Evolutionary conservation across 2,113 vertebrate species (phyloP).

Genomic region (Oxyura jamaicensis): DNA sequence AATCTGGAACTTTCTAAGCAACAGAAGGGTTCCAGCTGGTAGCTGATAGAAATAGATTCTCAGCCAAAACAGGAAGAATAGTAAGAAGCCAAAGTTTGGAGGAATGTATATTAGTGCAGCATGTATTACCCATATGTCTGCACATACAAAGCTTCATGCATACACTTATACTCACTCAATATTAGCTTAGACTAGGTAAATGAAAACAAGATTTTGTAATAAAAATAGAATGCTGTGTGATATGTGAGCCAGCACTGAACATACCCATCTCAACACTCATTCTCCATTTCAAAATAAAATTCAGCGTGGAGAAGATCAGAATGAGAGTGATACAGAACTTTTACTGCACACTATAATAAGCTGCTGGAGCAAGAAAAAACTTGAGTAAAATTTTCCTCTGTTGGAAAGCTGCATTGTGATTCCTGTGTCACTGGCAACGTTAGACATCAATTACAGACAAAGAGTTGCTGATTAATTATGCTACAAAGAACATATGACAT

Average conservation of each 20-base stretch:
- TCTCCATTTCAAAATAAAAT: not conserved
- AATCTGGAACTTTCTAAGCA: slow-evolving; percentile 29
- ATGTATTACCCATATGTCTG: slow-evolving; percentile 20
- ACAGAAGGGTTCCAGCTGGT: slow-evolving; percentile 22
- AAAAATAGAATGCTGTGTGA: not conserved
- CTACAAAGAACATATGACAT: not conserved
- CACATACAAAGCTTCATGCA: not conserved
- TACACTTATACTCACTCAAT: not conserved
- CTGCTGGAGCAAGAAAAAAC: not conserved
- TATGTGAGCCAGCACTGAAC: rapidly evolving
- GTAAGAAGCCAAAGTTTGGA: not conserved
- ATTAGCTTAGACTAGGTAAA: not conserved
- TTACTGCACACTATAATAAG: not conserved
- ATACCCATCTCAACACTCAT: not conserved
- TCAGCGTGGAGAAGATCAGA: not conserved
- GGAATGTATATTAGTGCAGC: not conserved
- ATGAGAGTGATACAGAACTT: not conserved
- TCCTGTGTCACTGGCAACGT: not conserved
- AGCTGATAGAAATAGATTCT: not conserved
- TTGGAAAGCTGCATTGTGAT: not conserved
- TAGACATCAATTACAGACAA: not conserved
- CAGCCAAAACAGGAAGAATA: slow-evolving; percentile 19
- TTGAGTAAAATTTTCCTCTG: not conserved
- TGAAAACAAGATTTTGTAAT: not conserved
- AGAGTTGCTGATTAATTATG: not conserved